Conservation (phyloP, 2,888 invertebrate species). For the Tetropium fuscum region DNA sequence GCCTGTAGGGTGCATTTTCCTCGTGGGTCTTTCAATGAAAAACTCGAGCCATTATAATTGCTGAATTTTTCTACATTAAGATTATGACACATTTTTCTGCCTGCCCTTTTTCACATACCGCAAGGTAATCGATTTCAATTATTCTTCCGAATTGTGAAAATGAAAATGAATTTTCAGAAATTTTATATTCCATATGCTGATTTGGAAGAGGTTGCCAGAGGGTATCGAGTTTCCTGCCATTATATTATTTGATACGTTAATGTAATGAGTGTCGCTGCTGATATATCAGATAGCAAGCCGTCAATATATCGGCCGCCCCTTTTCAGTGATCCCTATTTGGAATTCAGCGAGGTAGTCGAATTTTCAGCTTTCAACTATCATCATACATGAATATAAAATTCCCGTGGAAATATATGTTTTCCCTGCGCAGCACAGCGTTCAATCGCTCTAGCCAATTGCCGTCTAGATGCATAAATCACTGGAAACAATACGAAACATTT, state of each 20-base stretch:
- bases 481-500: slow-evolving; percentile 16
- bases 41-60: too few relatives aligned
- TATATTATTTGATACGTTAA: background rate
- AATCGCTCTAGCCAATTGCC: slow-evolving; percentile 4
- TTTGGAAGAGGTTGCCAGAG: too few relatives aligned
- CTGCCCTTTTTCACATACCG: too few relatives aligned
- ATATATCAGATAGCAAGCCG: background rate
- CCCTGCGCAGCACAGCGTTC: background rate
- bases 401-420: slow-evolving; percentile 5
- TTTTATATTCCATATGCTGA: too few relatives aligned
- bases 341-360: slow-evolving; percentile 14
- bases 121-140: too few relatives aligned
- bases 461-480: slow-evolving; percentile 10
- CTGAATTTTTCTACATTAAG: too few relatives aligned
- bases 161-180: too few relatives aligned
- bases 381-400: slow-evolving; percentile 20
- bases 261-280: background rate
- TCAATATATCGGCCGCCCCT: background rate
- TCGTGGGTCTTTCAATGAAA: too few relatives aligned
- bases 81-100: too few relatives aligned
- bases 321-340: slow-evolving; percentile 8
- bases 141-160: too few relatives aligned
- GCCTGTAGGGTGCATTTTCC: too few relatives aligned
- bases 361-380: slow-evolving; percentile 13
- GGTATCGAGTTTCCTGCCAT: too few relatives aligned